Percentiles rank a stretch among this genome's conserved stretches.
Conservation (phyloP, 2,113 vertebrate species). For the Fregetta grallaria region DNA sequence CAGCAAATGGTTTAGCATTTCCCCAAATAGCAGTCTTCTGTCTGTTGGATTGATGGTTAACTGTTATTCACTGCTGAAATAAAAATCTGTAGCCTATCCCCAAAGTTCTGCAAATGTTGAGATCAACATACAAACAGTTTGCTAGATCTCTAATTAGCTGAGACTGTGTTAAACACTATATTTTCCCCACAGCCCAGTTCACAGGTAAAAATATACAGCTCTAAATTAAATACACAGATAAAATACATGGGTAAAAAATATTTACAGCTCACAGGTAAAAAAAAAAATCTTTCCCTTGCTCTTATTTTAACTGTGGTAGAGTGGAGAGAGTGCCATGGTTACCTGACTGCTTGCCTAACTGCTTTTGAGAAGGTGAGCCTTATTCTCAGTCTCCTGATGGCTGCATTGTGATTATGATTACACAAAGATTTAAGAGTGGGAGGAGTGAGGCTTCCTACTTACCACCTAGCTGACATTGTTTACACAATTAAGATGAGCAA, state of each 20-base stretch:
- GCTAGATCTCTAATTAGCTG: neutral
- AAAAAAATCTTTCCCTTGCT: neutral
- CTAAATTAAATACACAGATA: neutral
- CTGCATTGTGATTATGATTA: neutral
- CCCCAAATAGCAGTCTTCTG: neutral
- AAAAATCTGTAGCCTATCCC: neutral
- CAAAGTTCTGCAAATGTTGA: neutral
- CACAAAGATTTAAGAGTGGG: neutral
- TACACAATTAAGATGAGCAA: neutral
- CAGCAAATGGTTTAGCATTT: neutral
- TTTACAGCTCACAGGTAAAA: neutral
- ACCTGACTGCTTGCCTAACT: rapidly evolving
- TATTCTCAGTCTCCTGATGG: neutral
- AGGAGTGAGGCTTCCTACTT: neutral
- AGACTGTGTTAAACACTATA: neutral
- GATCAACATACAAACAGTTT: neutral
- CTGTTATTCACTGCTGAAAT: neutral
- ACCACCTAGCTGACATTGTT: neutral
- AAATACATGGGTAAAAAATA: neutral
- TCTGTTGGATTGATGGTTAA: neutral
- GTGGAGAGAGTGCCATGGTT: neutral
- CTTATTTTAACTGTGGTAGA: neutral
- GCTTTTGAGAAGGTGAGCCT: neutral
- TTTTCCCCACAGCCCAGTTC: neutral
- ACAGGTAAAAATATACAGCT: neutral